Percentiles rank a stretch among this genome's conserved stretches.
Conservation (phyloP, 2,797 vertebrate species). For the Pyrocephalus nanus region DNA sequence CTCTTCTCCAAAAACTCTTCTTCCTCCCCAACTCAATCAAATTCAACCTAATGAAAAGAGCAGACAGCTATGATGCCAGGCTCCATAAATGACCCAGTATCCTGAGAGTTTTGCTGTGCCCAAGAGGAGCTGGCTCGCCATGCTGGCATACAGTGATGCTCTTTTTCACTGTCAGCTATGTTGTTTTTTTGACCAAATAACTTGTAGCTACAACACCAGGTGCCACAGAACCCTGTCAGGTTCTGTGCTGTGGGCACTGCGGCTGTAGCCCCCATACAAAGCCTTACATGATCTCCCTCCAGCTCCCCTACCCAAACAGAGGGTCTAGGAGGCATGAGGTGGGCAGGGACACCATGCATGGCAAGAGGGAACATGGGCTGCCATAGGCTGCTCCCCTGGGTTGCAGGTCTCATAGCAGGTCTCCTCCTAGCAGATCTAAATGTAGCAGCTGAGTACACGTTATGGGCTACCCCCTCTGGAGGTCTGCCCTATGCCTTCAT, state of each 20-base stretch:
- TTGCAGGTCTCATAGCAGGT: background rate
- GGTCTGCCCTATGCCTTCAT: background rate
- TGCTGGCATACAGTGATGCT: background rate
- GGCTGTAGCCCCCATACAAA: background rate
- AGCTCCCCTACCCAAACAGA: background rate
- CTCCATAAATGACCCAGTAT: background rate
- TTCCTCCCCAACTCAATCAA: background rate
- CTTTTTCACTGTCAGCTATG: background rate
- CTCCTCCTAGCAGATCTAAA: background rate
- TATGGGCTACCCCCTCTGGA: fast-evolving
- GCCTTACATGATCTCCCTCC: fast-evolving
- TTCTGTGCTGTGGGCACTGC: background rate
- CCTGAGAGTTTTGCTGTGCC: background rate
- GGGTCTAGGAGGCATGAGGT: background rate
- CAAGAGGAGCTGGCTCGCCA: fast-evolving
- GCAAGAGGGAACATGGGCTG: background rate
- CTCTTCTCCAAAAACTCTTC: background rate
- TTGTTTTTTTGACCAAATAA: background rate
- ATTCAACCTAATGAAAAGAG: background rate
- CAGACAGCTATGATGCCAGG: background rate
- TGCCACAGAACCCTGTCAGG: background rate
- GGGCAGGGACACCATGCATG: background rate
- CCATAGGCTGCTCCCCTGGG: background rate
- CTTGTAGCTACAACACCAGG: too few species aligned
- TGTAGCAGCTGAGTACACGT: background rate